A percentile compares a stretch with the other conserved stretches of the same genome.
Conservation (phyloP, 2,113 vertebrate species). For the Dasyurus viverrinus region DNA sequence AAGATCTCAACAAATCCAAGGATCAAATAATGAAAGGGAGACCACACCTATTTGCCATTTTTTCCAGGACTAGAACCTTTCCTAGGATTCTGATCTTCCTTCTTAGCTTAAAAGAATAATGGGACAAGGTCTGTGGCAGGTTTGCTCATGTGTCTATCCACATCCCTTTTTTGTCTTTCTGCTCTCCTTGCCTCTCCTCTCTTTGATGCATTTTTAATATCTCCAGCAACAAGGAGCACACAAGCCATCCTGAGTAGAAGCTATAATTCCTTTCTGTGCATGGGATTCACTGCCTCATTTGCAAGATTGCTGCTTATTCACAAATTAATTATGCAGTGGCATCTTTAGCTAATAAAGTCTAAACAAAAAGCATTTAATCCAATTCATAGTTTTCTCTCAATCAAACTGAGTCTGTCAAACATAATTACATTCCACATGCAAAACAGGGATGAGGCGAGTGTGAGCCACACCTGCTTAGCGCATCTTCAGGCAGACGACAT, state of each 20-base stretch:
- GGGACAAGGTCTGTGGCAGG: background rate
- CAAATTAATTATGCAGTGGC: constrained; percentile 84
- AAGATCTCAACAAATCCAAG: background rate
- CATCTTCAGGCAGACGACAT: constrained; percentile 76
- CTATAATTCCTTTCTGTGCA: constrained; percentile 71
- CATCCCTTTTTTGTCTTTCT: constrained; percentile 51
- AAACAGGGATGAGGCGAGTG: constrained; percentile 83
- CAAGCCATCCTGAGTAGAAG: constrained; percentile 69
- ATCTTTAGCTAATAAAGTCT: constrained; percentile 86
- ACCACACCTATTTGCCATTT: background rate
- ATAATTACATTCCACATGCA: constrained; percentile 84
- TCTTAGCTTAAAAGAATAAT: constrained; percentile 4
- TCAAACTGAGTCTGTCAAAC: constrained; percentile 84
- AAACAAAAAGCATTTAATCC: constrained; percentile 87
- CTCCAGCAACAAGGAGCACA: constrained; percentile 64
- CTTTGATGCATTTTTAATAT: constrained; percentile 74
- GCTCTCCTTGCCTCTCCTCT: constrained; percentile 63
- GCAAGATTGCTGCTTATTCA: constrained; percentile 82
- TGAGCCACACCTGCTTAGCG: constrained; percentile 84
- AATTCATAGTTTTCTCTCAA: constrained; percentile 81
- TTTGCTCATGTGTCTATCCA: background rate
- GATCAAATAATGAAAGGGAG: background rate
- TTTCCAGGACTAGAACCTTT: background rate
- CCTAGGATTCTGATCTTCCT: background rate
- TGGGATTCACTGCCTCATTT: constrained; percentile 78